Evolutionary conservation across 2,888 invertebrate genomes (phyloP).

Genomic region (Hofmannophila pseudospretella): DNA sequence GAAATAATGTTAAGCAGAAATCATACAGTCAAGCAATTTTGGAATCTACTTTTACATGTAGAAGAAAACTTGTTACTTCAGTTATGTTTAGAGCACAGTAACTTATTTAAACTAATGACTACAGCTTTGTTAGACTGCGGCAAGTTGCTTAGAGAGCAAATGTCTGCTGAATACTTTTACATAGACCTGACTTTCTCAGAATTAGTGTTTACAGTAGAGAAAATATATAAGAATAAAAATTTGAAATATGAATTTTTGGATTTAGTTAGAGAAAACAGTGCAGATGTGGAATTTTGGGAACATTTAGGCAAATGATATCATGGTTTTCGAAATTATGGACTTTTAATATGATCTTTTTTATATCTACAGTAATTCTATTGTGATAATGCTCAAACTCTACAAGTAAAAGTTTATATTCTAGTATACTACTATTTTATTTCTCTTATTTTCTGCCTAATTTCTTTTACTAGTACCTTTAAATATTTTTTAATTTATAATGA

Average conservation of each 20-base stretch:
- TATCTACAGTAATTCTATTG: slow-evolving; percentile 3
- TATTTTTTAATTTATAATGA: no score
- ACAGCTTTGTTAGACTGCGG: slow-evolving; percentile 59
- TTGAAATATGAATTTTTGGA: slow-evolving; percentile 58
- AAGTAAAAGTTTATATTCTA: slow-evolving; percentile 1
- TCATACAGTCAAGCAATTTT: slow-evolving; percentile 40
- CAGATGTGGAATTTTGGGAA: slow-evolving; percentile 61
- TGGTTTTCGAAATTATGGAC: slow-evolving; percentile 9
- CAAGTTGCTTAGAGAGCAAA: slow-evolving; percentile 47
- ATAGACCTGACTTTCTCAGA: slow-evolving; percentile 72
- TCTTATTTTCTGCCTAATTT: neutral
- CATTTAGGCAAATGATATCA: slow-evolving; percentile 37
- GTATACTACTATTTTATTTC: neutral
- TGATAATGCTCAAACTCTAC: slow-evolving; percentile 5
- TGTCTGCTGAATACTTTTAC: slow-evolving; percentile 59
- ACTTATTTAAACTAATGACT: slow-evolving; percentile 41
- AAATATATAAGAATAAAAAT: slow-evolving; percentile 49
- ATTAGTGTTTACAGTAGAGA: slow-evolving; percentile 56
- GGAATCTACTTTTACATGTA: slow-evolving; percentile 45
- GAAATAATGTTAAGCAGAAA: slow-evolving; percentile 35
- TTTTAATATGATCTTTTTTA: slow-evolving; percentile 8
- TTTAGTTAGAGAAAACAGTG: slow-evolving; percentile 59
- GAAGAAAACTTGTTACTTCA: slow-evolving; percentile 38
- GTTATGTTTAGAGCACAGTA: slow-evolving; percentile 44
- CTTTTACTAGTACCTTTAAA: no score